Evolutionary conservation across 1,140 invertebrate genomes (phyloP), one percentile per base, ranked within the genome.

Genomic region (Scaptomyza montana): DNA sequence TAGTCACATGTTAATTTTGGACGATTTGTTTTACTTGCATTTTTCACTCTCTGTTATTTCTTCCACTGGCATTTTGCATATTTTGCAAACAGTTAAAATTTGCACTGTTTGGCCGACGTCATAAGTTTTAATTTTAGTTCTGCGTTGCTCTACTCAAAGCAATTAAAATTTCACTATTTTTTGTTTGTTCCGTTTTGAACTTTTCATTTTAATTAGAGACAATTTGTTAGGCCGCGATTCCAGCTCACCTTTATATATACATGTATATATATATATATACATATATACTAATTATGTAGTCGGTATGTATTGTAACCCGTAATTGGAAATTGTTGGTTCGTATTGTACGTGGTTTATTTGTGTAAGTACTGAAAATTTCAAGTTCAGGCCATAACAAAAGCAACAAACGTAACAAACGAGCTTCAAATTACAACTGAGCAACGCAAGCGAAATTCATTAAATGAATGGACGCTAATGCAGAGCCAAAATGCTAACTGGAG

Each of bases 341-440:
- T 30, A 13, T 33, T 25, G 16, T 16, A 16, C 16, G 16, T 21
- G 46, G 21, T 61, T 53, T 72, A 39, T 46, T 66, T 51, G 50
- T 59, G 62, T n/a, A n/a, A n/a, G n/a, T 53, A 65, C 53, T 59
- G 66, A 80, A 57, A 13, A 28, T 80, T 89, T 89, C 84, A 89
- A 89, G 84, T 89, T 89, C 84, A 89, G 68, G 47, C 54, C 59
- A 77, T 67, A 75, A 75, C 54, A 82, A 80, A 69, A 61, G 66
- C 75, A 56, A 63, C 57, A 53, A 89, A 72, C 84, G 80, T 80
- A 89, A 78, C 84, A 89, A 89, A 89, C 84, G 85, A 84, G 84
- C 80, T 89, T 84, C 84, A 74, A 89, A 89, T 84, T 84, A 89
- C 84, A 89, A 89, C 79, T 89, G 85, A 89, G 65, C 66, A 57